A percentile compares a stretch with the other conserved stretches of the same genome.
These are phyloP conservation scores for Etheostoma cragini DNA, from an alignment of 2,113 vertebrate genomes.

Conservation along the genomic window DNA sequence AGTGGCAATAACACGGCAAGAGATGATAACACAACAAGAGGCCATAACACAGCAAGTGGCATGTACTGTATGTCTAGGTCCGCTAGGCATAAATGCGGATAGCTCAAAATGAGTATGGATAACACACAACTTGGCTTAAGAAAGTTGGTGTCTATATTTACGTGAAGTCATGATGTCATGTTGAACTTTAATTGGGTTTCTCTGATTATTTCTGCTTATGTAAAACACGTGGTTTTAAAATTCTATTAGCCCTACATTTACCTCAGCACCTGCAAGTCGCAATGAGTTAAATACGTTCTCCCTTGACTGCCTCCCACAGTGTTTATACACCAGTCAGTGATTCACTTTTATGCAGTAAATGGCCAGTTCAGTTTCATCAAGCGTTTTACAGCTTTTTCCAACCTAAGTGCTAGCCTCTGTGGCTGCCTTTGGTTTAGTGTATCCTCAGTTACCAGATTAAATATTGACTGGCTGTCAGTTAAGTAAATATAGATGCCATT, in stretches of 20 bases:
- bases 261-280: not conserved
- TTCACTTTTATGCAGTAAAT: constrained; percentile 22
- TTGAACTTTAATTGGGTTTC: not conserved
- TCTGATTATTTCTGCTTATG: not conserved
- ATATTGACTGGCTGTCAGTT: constrained; percentile 52
- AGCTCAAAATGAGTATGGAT: too few species aligned
- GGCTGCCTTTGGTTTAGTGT: constrained; percentile 12
- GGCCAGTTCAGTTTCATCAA: constrained; percentile 4
- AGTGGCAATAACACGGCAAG: too few species aligned
- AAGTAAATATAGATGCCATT: constrained; percentile 32
- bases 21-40: too few species aligned
- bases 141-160: too few species aligned
- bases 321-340: not conserved
- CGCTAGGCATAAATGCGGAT: too few species aligned
- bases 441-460: constrained; percentile 36
- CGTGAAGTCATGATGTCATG: too few species aligned
- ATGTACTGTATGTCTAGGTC: too few species aligned
- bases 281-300: not conserved
- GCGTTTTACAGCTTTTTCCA: constrained; percentile 36
- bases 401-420: not conserved
- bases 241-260: not conserved
- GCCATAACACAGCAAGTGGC: too few species aligned
- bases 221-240: not conserved
- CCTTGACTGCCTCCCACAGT: not conserved
- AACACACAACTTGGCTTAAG: too few species aligned